These are phyloP conservation scores for Oreochromis aureus DNA, from an alignment of 2,113 vertebrate genomes.

Conservation along the genomic window DNA sequence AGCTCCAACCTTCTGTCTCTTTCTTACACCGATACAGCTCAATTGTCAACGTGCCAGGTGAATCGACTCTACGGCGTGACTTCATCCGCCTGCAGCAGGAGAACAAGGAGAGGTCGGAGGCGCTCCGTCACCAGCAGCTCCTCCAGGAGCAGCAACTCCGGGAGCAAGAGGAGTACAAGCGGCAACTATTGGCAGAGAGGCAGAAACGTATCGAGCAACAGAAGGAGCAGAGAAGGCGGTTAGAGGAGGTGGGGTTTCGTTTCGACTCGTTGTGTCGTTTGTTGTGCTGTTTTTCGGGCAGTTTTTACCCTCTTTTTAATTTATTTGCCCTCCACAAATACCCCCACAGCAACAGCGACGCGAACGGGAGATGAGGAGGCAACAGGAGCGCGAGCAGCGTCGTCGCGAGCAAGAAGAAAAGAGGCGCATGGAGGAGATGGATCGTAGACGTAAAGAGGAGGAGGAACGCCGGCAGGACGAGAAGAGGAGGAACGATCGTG, in stretches of 20 bases:
- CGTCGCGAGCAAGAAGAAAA: slow-evolving; percentile 94
- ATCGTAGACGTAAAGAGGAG: slow-evolving; percentile 92
- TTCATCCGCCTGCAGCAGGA: slow-evolving; percentile 97
- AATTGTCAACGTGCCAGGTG: slow-evolving; percentile 89
- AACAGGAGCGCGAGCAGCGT: slow-evolving; percentile 94
- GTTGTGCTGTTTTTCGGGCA: fast-evolving
- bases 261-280: fast-evolving
- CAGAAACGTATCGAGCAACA: slow-evolving; percentile 97
- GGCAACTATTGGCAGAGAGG: slow-evolving; percentile 91
- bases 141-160: slow-evolving; percentile 96
- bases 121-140: slow-evolving; percentile 90
- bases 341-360: slow-evolving; percentile 87
- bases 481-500: slow-evolving; percentile 91
- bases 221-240: slow-evolving; percentile 91
- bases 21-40: slow-evolving; percentile 21
- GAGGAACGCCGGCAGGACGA: slow-evolving; percentile 94
- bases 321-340: fast-evolving
- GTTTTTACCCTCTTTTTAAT: not conserved
- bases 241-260: slow-evolving; percentile 83
- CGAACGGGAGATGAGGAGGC: slow-evolving; percentile 94
- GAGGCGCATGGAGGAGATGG: slow-evolving; percentile 89
- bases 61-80: slow-evolving; percentile 94
- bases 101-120: slow-evolving; percentile 96
- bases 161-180: slow-evolving; percentile 96
- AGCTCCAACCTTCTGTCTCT: not conserved